A percentile compares a stretch with the other conserved stretches of the same genome.
Evolutionary conservation across 2,113 vertebrate genomes (phyloP).

Genomic region (Xenus cinereus): DNA sequence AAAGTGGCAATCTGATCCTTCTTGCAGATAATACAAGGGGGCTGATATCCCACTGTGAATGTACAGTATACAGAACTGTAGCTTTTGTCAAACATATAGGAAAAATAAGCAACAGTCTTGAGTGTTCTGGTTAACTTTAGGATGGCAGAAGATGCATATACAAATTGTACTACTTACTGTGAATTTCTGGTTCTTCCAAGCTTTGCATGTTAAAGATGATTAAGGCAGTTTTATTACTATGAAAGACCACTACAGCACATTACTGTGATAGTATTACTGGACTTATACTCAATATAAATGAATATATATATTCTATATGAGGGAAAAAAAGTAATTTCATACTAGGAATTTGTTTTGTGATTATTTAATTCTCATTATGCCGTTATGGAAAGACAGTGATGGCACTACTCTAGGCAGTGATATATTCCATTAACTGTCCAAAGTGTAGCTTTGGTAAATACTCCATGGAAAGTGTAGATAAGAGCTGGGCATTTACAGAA

Average conservation of each 20-base stretch:
- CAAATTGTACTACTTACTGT: slow-evolving; percentile 67
- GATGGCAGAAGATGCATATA: slow-evolving; percentile 43
- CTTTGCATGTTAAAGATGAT: slow-evolving; percentile 77
- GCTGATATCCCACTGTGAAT: slow-evolving; percentile 49
- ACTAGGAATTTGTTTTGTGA: slow-evolving; percentile 73
- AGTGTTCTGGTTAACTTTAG: slow-evolving; percentile 33
- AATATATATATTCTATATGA: slow-evolving; percentile 54
- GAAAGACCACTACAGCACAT: slow-evolving; percentile 66
- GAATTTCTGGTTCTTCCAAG: slow-evolving; percentile 71
- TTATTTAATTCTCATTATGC: slow-evolving; percentile 46
- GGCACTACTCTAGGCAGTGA: slow-evolving; percentile 37
- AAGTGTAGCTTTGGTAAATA: slow-evolving; percentile 3
- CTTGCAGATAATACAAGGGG: slow-evolving; percentile 25
- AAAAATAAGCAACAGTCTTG: slow-evolving; percentile 33
- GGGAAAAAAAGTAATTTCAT: slow-evolving; percentile 61
- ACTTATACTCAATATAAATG: slow-evolving; percentile 40
- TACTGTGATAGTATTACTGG: slow-evolving; percentile 67
- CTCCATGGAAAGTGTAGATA: slow-evolving; percentile 23
- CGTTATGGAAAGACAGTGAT: slow-evolving; percentile 46
- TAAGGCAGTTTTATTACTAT: slow-evolving; percentile 66
- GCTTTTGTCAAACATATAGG: slow-evolving; percentile 42
- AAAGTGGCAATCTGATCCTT: slow-evolving; percentile 33
- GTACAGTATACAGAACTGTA: slow-evolving; percentile 57
- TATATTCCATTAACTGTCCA: background rate
- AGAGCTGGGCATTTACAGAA: slow-evolving; percentile 32